Evolutionary conservation across 2,113 vertebrate genomes (phyloP), one percentile per base, ranked within the genome.

Genomic region (Chlorodrepanis virens): DNA sequence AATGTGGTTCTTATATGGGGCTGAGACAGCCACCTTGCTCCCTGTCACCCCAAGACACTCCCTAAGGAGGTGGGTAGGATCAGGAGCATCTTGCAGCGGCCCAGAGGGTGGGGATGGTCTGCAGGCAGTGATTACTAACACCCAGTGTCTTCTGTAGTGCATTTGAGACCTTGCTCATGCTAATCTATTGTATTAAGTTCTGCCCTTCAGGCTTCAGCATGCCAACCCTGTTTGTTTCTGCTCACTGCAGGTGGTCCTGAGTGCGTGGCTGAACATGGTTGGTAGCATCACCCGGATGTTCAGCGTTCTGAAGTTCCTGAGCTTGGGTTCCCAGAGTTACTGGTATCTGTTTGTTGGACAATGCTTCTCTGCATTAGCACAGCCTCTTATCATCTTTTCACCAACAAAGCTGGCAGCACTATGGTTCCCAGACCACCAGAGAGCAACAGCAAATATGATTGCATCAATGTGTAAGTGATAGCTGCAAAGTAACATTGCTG

Each of bases 381-480:
- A 99, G 97, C 98, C 98, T 6, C 98, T 99, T 95, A 97, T 99
- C 82, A 91, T 99, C 81, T 99, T 99, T 96, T 97, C 99, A 72
- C 99, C 99, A 1, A 99, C 99, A 77, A 99, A 99, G 93, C 87
- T 99, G 94, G 99, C 99, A 10, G 98, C 99, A 1, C 85, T 99
- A 28, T 99, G 99, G 99, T 99, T 99, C 92, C 99, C 99, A 1
- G 98, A 99, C 49, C 97, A 99, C 80, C 99, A 99, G 95, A 98
- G 99, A 40, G 98, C 99, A 12, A 99, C 98, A 1, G 99, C 99
- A 50, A 99, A 99, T 97, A 99, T 97, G 98, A 97, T 99, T 3
- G 98, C 98, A 82, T 99, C 99, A 3, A 99, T 99, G 99, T 98
- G 99, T 99, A 97, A 99, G 99, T 97, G 44, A 69, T 25, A 83